Conservation (phyloP, 2,888 invertebrate genomes). For the Slavum lentiscoides region DNA sequence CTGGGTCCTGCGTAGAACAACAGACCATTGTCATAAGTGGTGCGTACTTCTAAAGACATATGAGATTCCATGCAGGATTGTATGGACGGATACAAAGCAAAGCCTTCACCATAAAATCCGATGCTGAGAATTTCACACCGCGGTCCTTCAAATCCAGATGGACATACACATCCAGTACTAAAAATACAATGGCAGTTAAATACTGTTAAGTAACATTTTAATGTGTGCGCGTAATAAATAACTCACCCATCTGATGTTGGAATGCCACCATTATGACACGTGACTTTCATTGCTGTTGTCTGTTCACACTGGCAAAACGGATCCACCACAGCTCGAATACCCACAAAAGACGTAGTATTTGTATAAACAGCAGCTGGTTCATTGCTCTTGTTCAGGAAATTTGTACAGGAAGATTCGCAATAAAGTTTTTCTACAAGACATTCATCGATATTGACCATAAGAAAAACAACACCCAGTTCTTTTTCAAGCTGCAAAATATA, state of each 20-base stretch:
- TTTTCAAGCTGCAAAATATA: constrained; percentile 45
- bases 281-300: constrained; percentile 61
- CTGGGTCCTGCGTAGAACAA: constrained; percentile 89
- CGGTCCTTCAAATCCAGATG: constrained; percentile 74
- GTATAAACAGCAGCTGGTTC: constrained; percentile 84
- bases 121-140: constrained; percentile 87
- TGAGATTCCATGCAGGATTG: constrained; percentile 83
- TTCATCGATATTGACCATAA: constrained; percentile 90
- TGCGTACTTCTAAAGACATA: constrained; percentile 79
- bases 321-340: constrained; percentile 82
- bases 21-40: constrained; percentile 76
- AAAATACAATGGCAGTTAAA: not conserved
- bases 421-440: constrained; percentile 77
- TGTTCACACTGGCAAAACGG: constrained; percentile 75
- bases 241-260: constrained; percentile 57
- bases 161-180: constrained; percentile 56
- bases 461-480: constrained; percentile 70
- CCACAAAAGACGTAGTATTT: constrained; percentile 91
- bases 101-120: constrained; percentile 87
- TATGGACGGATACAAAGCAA: constrained; percentile 88
- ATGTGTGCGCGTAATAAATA: not conserved
- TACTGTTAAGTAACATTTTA: not conserved
- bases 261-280: constrained; percentile 79
- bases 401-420: constrained; percentile 76
- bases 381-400: constrained; percentile 73